phyloP scores from a whole-genome alignment of 2,888 invertebrate genomes.

The Oxystoma pomonae region DNA sequence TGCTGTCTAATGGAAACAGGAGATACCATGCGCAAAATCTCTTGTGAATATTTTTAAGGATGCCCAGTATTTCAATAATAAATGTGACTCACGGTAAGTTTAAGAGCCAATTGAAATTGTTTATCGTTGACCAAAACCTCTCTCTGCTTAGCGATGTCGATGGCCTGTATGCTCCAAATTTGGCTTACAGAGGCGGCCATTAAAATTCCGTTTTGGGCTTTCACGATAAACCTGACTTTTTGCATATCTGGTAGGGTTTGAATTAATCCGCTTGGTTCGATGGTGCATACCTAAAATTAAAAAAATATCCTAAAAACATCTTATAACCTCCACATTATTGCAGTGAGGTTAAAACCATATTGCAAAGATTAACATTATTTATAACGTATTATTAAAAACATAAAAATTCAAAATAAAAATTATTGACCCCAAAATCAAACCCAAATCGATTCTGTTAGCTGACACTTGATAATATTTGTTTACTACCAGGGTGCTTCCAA shows the following conservation, averaged over 20 bases:
- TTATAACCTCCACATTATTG: background rate
- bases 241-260: constrained; percentile 75
- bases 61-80: no score
- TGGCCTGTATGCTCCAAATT: constrained; percentile 82
- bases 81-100: constrained; percentile 82
- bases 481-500: no score
- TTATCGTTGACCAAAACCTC: constrained; percentile 80
- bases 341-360: no score
- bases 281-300: constrained; percentile 61
- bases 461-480: no score
- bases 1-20: no score
- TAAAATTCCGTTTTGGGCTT: constrained; percentile 72
- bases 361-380: background rate
- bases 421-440: no score
- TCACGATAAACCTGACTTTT: constrained; percentile 70
- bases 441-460: no score
- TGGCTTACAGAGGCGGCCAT: constrained; percentile 85
- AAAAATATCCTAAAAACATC: constrained; percentile 8
- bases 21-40: no score
- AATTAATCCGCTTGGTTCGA: constrained; percentile 75
- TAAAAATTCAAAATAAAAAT: background rate
- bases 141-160: constrained; percentile 80
- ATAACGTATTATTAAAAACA: background rate
- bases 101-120: constrained; percentile 90
- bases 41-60: no score